Conservation (phyloP, 2,888 invertebrate species). For the Trilocha varians region DNA sequence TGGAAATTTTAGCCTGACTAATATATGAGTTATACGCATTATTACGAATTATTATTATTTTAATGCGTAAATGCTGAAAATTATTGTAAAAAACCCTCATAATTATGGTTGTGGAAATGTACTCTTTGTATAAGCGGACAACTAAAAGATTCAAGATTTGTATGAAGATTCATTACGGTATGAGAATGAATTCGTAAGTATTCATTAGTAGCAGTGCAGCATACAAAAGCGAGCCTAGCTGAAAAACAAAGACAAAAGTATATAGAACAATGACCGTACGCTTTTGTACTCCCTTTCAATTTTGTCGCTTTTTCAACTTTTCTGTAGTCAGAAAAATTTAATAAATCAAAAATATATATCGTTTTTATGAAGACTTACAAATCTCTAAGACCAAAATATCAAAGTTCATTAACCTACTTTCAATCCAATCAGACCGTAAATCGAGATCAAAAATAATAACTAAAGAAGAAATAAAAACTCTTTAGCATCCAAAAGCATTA, state of each 20-base stretch:
- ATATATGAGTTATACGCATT: too few relatives aligned
- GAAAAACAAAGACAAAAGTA: conserved; percentile 36
- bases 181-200: conserved; percentile 2
- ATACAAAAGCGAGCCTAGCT: conserved; percentile 27
- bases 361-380: too few relatives aligned
- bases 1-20: too few relatives aligned
- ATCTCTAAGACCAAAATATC: too few relatives aligned
- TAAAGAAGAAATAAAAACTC: too few relatives aligned
- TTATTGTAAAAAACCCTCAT: not conserved
- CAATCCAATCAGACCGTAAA: too few relatives aligned
- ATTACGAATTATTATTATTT: too few relatives aligned
- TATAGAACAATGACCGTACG: conserved; percentile 32
- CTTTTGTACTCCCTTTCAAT: conserved; percentile 23
- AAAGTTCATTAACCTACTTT: too few relatives aligned
- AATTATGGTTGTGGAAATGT: not conserved
- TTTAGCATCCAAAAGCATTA: conserved; percentile 10
- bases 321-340: not conserved
- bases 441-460: too few relatives aligned
- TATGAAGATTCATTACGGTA: not conserved
- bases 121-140: not conserved
- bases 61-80: not conserved
- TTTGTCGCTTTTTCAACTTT: conserved; percentile 14
- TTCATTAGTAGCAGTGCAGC: conserved; percentile 12
- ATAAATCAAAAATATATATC: not conserved
- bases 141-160: not conserved